A percentile compares a stretch with the other conserved stretches of the same genome.
Conservation (phyloP, 2,888 invertebrate species). For the Cataglyphis albicans region DNA sequence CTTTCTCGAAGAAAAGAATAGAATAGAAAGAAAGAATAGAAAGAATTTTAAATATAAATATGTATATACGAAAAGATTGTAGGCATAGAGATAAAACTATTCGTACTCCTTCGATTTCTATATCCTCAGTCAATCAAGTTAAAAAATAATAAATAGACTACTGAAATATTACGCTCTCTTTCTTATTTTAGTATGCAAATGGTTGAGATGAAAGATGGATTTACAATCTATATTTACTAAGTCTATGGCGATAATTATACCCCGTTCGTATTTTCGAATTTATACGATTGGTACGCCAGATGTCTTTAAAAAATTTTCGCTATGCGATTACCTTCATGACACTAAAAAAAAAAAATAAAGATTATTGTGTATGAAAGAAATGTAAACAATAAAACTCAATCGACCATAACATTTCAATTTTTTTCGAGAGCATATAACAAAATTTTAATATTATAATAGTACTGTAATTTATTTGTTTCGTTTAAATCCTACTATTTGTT, state of each 20-base stretch:
- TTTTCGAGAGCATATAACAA: neutral
- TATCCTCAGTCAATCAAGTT: neutral
- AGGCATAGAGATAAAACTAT: neutral
- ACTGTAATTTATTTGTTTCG: neutral
- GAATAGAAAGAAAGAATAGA: neutral
- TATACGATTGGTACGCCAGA: constrained; percentile 55
- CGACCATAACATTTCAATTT: neutral
- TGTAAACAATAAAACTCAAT: neutral
- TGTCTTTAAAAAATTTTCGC: neutral
- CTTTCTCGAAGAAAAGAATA: neutral
- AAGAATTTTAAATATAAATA: neutral
- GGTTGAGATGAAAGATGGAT: neutral
- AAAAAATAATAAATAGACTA: neutral
- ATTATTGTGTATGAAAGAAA: neutral
- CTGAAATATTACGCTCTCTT: neutral
- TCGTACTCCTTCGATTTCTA: neutral
- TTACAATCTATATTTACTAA: neutral
- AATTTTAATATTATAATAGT: neutral
- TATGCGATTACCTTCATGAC: neutral
- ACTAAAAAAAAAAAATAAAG: too few species aligned
- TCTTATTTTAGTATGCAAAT: neutral
- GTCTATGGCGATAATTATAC: constrained; percentile 58
- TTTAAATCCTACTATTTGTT: neutral
- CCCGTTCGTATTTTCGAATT: constrained; percentile 60
- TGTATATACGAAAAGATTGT: too few species aligned